Evolutionary conservation across 2,113 vertebrate species (phyloP).

Genomic region (Apeltes quadracus): DNA sequence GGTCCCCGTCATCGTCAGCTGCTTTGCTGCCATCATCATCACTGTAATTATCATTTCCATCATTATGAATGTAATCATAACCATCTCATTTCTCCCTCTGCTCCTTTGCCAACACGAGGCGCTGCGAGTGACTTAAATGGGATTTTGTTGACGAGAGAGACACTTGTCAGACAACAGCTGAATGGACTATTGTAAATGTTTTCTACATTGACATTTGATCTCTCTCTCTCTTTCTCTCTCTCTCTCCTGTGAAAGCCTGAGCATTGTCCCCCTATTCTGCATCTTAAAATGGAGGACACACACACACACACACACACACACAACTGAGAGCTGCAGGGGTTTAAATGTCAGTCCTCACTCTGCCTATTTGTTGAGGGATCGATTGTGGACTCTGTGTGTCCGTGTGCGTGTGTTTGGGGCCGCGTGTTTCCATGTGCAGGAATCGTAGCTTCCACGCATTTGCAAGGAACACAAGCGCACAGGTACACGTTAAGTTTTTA

Average conservation of each 20-base stretch:
- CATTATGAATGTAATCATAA: constrained; percentile 29
- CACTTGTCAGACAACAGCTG: background rate
- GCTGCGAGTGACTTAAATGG: background rate
- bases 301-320: constrained; percentile 8
- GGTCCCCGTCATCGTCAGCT: background rate
- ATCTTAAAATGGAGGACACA: background rate
- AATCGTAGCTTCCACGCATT: constrained; percentile 30
- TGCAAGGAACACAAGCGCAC: constrained; percentile 6
- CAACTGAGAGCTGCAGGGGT: constrained; percentile 47
- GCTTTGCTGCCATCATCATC: constrained; percentile 14
- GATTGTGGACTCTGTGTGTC: constrained; percentile 15
- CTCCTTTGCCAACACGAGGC: constrained; percentile 6
- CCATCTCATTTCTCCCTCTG: constrained; percentile 14
- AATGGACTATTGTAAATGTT: background rate
- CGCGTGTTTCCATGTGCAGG: background rate
- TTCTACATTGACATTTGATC: constrained; percentile 7
- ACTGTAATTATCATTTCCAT: constrained; percentile 20
- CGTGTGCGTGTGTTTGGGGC: constrained; percentile 4
- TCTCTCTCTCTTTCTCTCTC: background rate
- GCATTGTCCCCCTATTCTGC: constrained; percentile 9
- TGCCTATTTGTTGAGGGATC: constrained; percentile 66
- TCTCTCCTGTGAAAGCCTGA: background rate
- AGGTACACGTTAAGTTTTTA: background rate
- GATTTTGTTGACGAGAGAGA: background rate
- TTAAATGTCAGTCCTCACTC: constrained; percentile 69